A percentile compares a stretch with the other conserved stretches of the same genome.
Evolutionary conservation across 2,888 invertebrate genomes (phyloP).

Genomic region (Lithophane ornitopus): DNA sequence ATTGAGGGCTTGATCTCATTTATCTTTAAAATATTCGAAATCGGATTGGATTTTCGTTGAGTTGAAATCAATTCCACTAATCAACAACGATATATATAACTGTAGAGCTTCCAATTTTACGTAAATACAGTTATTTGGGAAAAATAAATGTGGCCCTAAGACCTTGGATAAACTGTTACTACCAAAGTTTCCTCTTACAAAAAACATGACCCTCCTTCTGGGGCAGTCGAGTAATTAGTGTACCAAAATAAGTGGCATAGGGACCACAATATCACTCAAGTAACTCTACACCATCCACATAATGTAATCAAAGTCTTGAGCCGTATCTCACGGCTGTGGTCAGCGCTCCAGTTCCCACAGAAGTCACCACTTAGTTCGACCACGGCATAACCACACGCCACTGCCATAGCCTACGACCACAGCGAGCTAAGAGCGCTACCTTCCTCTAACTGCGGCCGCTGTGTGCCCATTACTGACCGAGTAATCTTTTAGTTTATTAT

Average conservation of each 20-base stretch:
- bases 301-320: not conserved
- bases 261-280: not conserved
- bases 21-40: not conserved
- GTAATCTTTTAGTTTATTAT: constrained; percentile 8
- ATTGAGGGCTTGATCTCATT: constrained; percentile 23
- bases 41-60: not conserved
- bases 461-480: not conserved
- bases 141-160: not conserved
- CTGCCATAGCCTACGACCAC: constrained; percentile 12
- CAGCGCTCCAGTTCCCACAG: constrained; percentile 50
- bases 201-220: no score
- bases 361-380: constrained; percentile 1
- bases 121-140: not conserved
- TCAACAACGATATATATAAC: not conserved
- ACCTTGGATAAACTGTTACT: not conserved
- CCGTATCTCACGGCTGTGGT: constrained; percentile 28
- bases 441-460: constrained; percentile 1
- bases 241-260: not conserved
- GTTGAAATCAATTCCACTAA: constrained; percentile 17
- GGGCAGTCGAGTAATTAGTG: no score
- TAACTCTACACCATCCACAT: not conserved
- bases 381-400: constrained; percentile 30
- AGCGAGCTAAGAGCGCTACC: not conserved
- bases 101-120: not conserved
- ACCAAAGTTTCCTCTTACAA: not conserved